Percentiles rank a stretch among this genome's conserved stretches.
Conservation (phyloP, 1,140 invertebrate species). For the Ceratitis capitata region DNA sequence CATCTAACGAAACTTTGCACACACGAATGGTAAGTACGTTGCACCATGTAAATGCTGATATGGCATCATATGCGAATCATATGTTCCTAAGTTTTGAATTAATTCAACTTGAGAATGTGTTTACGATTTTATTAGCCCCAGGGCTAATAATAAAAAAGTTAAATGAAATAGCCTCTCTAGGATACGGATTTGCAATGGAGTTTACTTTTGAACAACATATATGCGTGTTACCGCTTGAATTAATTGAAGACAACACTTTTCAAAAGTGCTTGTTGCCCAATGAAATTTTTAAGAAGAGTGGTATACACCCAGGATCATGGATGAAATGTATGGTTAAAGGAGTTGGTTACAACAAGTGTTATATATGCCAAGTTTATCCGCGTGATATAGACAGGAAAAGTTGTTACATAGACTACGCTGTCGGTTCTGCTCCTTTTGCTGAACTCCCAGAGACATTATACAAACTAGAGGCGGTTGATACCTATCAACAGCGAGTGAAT, state of each 20-base stretch:
- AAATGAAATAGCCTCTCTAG: too few species aligned
- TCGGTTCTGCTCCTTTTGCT: slow-evolving; percentile 41
- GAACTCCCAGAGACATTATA: neutral
- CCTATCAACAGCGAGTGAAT: neutral
- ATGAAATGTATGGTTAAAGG: slow-evolving; percentile 48
- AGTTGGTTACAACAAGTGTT: neutral
- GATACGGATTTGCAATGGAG: neutral
- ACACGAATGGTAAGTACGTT: too few species aligned
- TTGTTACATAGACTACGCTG: slow-evolving; percentile 54
- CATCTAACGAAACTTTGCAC: too few species aligned
- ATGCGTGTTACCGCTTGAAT: neutral
- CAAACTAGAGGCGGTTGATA: neutral
- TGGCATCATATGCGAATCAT: too few species aligned
- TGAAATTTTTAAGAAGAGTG: neutral
- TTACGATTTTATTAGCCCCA: too few species aligned
- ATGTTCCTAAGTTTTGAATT: too few species aligned
- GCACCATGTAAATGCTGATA: too few species aligned
- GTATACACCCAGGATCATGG: slow-evolving; percentile 41
- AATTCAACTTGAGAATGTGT: too few species aligned
- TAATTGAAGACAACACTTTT: neutral
- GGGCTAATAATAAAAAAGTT: too few species aligned
- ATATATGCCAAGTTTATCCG: slow-evolving; percentile 47
- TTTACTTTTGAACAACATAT: neutral
- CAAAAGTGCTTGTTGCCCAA: slow-evolving; percentile 43
- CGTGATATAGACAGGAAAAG: slow-evolving; percentile 43